Evolutionary conservation across 2,113 vertebrate genomes (phyloP).

Genomic region (Triplophysa tibetana): DNA sequence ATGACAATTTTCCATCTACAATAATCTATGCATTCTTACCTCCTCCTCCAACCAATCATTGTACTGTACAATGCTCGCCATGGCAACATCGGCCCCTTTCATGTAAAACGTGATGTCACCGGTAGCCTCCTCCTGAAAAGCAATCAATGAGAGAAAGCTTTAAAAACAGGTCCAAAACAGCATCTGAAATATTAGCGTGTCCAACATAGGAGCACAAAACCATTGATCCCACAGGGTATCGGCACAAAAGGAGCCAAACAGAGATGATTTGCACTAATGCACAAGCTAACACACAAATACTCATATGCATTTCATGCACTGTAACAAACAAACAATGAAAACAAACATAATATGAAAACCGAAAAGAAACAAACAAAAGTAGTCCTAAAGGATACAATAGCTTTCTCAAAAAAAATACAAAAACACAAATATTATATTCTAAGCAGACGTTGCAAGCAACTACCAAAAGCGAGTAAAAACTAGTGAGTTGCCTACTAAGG

Average conservation of each 20-base stretch:
- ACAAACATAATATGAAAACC: neutral
- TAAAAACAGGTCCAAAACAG: neutral
- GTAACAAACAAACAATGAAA: neutral
- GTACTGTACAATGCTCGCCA: conserved; percentile 95
- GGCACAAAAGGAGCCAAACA: conserved; percentile 1
- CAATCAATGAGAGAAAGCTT: neutral
- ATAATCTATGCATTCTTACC: conserved; percentile 70
- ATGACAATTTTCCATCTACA: conserved; percentile 12
- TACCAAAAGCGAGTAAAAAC: no score
- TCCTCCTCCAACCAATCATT: conserved; percentile 98
- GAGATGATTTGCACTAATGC: neutral
- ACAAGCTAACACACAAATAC: conserved; percentile 11
- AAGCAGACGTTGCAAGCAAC: neutral
- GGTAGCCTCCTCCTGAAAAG: conserved; percentile 85
- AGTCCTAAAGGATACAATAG: neutral
- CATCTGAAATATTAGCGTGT: neutral
- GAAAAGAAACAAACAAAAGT: neutral
- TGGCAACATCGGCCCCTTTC: conserved; percentile 96
- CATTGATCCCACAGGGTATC: neutral
- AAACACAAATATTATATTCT: neutral
- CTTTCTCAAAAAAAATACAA: neutral
- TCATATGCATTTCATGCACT: neutral
- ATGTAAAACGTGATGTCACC: conserved; percentile 97
- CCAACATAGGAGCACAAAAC: neutral
- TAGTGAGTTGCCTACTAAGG: no score